Base-by-base conservation (phyloP, 2,113 vertebrate genomes). In the Arothron firmamentum region DNA sequence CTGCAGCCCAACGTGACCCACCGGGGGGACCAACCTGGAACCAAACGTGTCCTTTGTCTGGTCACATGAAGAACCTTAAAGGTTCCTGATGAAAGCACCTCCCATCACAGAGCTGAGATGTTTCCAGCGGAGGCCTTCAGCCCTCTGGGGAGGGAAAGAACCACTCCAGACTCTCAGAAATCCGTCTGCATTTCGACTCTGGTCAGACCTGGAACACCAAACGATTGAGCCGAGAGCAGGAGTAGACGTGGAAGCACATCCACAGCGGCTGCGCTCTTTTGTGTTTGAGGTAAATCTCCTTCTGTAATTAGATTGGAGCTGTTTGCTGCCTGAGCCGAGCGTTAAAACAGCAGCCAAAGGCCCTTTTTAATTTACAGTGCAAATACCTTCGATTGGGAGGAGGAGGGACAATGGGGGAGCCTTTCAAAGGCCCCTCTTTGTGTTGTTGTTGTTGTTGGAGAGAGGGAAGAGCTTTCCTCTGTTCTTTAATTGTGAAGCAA, bases 401-500 rank as follows among this genome's bases (percentile, higher is more conserved):
- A 61, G 23, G 50, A 16, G 52, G 71, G 72, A 86, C 81, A 86
- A 83, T 82, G 74, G 90, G 75, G 75, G 79, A 90, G 90, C 87
- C 86, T 79, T 87, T 87, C 69, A 74, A 78, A 75, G 88, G 59
- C 52, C 91, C 92, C 90, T 65, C 83, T 84, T 79, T 77, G 15
- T 47, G 45, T 47, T 87, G 70, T 83, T 81, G 84, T 84, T 86
- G 78, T 83, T 76, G 80, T 80, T 70, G 80, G 81, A 83, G 79
- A 80, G 75, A 52, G 57, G 80, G 70, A 77, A 90, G 88, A 90
- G 79, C 77, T 82, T 85, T 89, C 91, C 88, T 91, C 88, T 91
- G 93, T 93, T 92, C 88, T 90, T 92, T 92, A 92, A 93, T 94
- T 93, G 93, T 94, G 88, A 90, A 93, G 90, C 90, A 90, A 80